Percentiles rank a stretch among this genome's conserved stretches.
phyloP scores from a whole-genome alignment of 2,797 vertebrate genomes.

The Halcyon smyrnensis region DNA sequence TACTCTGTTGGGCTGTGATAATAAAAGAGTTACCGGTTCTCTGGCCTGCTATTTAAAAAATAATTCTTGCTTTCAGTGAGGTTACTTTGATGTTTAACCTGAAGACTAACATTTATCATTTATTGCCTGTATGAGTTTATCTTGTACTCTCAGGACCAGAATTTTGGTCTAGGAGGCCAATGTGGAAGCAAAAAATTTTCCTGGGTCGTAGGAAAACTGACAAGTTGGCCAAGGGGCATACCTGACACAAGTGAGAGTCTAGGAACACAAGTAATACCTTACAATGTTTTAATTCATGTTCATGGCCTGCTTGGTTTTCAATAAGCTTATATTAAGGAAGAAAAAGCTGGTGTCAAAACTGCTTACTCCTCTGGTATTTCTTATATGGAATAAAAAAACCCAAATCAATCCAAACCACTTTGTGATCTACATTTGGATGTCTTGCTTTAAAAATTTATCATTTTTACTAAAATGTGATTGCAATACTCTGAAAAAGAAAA shows the following conservation, averaged over 20 bases:
- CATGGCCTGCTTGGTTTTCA: not conserved
- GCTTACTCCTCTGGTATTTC: not conserved
- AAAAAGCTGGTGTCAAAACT: not conserved
- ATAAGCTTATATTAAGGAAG: not conserved
- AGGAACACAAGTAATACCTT: not conserved
- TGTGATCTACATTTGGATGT: not conserved
- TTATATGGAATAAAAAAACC: not conserved
- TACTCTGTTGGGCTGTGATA: not conserved
- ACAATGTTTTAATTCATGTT: not conserved
- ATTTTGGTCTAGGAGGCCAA: not conserved
- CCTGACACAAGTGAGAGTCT: not conserved
- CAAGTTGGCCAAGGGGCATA: not conserved
- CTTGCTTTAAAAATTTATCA: not conserved
- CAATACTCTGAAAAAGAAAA: not conserved
- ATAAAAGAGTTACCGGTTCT: not conserved
- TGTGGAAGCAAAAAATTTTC: not conserved
- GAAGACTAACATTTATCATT: not conserved
- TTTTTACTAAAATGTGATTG: not conserved
- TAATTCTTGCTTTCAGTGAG: not conserved
- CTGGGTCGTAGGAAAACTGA: not conserved
- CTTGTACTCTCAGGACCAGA: not conserved
- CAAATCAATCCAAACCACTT: accelerated
- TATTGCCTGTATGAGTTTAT: not conserved
- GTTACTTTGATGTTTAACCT: not conserved
- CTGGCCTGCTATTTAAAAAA: not conserved